These are phyloP conservation scores for Rhagoletis pomonella DNA, from an alignment of 1,140 invertebrate genomes.

Conservation along the genomic window DNA sequence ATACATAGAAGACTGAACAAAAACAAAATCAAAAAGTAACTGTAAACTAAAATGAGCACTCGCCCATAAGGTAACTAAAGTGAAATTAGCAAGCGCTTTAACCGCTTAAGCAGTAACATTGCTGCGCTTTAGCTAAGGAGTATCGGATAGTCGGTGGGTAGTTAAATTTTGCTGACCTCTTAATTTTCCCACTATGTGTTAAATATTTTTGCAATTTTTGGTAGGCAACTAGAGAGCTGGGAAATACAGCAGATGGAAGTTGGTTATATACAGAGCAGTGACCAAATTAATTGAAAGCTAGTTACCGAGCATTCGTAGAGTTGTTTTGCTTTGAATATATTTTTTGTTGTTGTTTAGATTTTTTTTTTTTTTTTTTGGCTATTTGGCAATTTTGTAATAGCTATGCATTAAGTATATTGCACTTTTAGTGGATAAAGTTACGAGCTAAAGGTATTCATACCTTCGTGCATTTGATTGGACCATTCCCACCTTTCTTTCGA, in stretches of 20 bases:
- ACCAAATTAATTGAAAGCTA: constrained; percentile 38
- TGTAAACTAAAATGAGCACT: background rate
- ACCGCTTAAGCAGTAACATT: background rate
- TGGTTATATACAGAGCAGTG: background rate
- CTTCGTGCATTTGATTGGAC: too few species aligned
- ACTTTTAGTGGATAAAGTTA: constrained; percentile 12
- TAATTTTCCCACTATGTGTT: constrained; percentile 43
- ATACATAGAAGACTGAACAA: background rate
- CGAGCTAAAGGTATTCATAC: background rate
- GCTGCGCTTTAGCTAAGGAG: background rate
- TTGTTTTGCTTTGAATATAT: background rate
- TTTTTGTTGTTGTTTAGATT: background rate
- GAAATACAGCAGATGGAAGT: background rate
- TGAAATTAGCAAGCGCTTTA: constrained; percentile 24
- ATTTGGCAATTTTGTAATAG: background rate
- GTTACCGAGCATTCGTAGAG: background rate
- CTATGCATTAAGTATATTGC: constrained; percentile 14
- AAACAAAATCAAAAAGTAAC: background rate
- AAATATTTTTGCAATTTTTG: constrained; percentile 26
- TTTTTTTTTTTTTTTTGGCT: background rate
- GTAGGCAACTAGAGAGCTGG: background rate
- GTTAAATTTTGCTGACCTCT: constrained; percentile 19
- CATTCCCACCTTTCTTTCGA: too few species aligned
- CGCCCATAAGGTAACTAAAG: background rate
- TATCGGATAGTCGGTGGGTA: background rate